These are phyloP conservation scores for Chironomus riparius DNA, from an alignment of 2,888 invertebrate species.

Conservation along the genomic window DNA sequence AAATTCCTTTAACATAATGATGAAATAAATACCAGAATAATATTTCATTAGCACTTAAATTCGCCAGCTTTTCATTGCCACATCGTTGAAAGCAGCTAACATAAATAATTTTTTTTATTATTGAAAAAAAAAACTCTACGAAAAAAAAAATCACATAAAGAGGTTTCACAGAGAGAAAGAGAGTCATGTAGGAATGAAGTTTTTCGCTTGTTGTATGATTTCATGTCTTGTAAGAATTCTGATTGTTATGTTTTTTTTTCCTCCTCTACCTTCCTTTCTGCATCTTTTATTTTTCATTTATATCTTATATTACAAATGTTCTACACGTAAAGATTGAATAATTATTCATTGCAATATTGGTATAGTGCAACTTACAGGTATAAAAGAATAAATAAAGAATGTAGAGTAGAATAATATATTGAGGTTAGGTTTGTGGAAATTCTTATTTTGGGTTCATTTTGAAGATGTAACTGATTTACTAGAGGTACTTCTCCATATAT, in stretches of 20 bases:
- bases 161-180: not conserved
- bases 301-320: constrained; percentile 10
- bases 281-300: not conserved
- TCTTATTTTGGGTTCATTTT: too few relatives aligned
- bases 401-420: too few relatives aligned
- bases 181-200: not conserved
- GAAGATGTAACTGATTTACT: too few relatives aligned
- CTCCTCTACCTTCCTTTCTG: not conserved
- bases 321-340: constrained; percentile 16
- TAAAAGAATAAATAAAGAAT: not conserved
- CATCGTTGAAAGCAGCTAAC: too few relatives aligned
- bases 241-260: not conserved
- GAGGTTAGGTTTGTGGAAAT: too few relatives aligned
- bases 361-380: constrained; percentile 2
- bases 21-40: too few relatives aligned
- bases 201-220: not conserved
- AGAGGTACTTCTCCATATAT: too few relatives aligned
- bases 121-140: not conserved
- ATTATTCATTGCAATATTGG: constrained; percentile 3
- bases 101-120: too few relatives aligned
- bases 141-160: not conserved
- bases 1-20: too few relatives aligned
- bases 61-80: too few relatives aligned
- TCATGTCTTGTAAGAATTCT: not conserved
- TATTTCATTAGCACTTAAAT: too few relatives aligned